These are phyloP conservation scores for Acrobasis consociella DNA, from an alignment of 2,888 invertebrate genomes.

Conservation along the genomic window DNA sequence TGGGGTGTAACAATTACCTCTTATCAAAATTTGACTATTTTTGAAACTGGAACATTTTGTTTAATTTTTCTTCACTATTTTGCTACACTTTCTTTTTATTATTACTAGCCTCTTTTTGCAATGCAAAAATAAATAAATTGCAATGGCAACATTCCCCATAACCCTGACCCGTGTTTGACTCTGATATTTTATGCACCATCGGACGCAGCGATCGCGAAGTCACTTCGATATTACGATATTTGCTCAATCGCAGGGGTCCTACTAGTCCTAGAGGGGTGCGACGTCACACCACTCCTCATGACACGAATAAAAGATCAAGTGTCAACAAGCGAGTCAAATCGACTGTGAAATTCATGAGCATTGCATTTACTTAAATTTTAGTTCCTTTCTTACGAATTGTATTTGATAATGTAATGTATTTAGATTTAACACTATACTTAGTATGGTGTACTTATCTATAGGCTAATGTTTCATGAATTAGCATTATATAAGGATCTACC, in stretches of 20 bases:
- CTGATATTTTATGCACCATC: constrained; percentile 73
- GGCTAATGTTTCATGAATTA: no score
- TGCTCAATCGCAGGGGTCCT: constrained; percentile 54
- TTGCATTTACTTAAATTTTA: not conserved
- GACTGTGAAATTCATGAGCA: constrained; percentile 45
- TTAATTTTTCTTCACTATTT: no score
- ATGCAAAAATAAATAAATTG: not conserved
- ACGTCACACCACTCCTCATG: constrained; percentile 37
- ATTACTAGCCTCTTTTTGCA: no score
- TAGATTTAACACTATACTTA: not conserved
- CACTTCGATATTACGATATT: constrained; percentile 56
- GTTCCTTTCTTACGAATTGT: not conserved
- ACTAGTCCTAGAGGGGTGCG: constrained; percentile 26
- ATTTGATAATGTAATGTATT: no score
- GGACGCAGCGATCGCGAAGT: constrained; percentile 48
- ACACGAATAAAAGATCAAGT: constrained; percentile 61
- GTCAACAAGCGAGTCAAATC: constrained; percentile 53
- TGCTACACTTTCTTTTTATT: no score
- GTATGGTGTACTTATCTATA: no score
- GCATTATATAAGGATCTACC: no score
- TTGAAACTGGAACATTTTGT: no score
- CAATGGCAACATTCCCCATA: constrained; percentile 31
- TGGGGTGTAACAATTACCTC: no score
- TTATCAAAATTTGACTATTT: no score
- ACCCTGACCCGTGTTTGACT: constrained; percentile 47